Evolutionary conservation across 1,140 invertebrate genomes (phyloP).

Genomic region (Hyphantria cunea): DNA sequence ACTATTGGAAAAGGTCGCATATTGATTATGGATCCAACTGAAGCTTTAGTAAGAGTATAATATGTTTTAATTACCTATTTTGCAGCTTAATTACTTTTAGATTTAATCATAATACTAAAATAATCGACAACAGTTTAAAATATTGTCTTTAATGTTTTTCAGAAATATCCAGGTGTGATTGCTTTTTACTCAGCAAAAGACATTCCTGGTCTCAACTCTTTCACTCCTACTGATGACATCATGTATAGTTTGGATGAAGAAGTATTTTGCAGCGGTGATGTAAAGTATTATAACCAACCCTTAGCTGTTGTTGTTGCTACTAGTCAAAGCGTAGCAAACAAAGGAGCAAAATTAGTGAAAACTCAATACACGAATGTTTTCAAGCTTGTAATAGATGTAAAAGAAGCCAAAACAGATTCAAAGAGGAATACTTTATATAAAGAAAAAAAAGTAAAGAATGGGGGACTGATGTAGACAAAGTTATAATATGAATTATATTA

Average conservation of each 20-base stretch:
- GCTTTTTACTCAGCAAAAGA: slow-evolving; percentile 85
- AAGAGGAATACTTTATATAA: slow-evolving; percentile 18
- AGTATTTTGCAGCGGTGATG: slow-evolving; percentile 67
- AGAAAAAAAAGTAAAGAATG: slow-evolving; percentile 26
- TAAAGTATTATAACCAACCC: slow-evolving; percentile 85
- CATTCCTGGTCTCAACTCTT: too few species aligned
- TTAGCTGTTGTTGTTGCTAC: slow-evolving; percentile 86
- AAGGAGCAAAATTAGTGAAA: slow-evolving; percentile 84
- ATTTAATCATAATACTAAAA: too few species aligned
- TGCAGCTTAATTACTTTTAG: too few species aligned
- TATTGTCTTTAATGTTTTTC: too few species aligned
- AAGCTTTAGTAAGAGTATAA: too few species aligned
- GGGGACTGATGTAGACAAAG: slow-evolving; percentile 56
- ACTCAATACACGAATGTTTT: slow-evolving; percentile 80
- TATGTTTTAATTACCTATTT: too few species aligned
- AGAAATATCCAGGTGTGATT: slow-evolving; percentile 46
- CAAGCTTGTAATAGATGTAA: slow-evolving; percentile 80
- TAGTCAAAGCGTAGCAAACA: slow-evolving; percentile 81
- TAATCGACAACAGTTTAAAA: too few species aligned
- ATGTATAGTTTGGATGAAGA: slow-evolving; percentile 67
- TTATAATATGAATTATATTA: slow-evolving; percentile 54
- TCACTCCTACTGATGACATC: slow-evolving; percentile 41
- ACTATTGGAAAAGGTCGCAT: too few species aligned
- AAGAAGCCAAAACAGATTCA: slow-evolving; percentile 80
- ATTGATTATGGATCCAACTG: too few species aligned